Evolutionary conservation across 2,113 vertebrate species (phyloP), one percentile per base, ranked within the genome.

Genomic region (Neolamprologus ventralis): DNA sequence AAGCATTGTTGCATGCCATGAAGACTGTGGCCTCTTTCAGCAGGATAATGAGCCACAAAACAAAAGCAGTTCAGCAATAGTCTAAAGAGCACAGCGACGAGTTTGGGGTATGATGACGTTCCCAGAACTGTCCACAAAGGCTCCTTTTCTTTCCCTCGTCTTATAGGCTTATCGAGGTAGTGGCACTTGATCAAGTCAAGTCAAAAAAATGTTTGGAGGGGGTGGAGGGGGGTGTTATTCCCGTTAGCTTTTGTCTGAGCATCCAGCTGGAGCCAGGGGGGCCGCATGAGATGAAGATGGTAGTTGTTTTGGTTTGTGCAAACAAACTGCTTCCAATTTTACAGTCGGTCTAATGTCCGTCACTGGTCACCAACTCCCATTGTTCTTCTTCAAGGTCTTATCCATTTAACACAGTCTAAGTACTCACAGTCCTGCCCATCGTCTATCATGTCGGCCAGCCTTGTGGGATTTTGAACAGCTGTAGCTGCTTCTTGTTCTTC

Each of bases 181-280:
- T 4, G 9, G 5, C 26, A 33, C 9, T 33, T 33, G 16, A 53
- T 10, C 49, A 53, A 0, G 9, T n/a, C 49, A 53, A 53, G 19
- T 6, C 49, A 53, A 53, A 47, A 40, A 47, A n/a, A 10, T n/a
- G 19, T n/a, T 53, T 53, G 49, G 3, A 10, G 49, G 3, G 49
- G 19, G 19, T 9, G 49, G 47, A 17, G 47, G 47, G 47, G 1
- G 45, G 47, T 51, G 49, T n/a, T 53, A 53, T 53, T 53, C 49
- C 9, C 2, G 1, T n/a, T 9, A 53, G 51, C 19, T 53, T 21
- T 21, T 53, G 51, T 10, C 51, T 53, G 51, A 4, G 19, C 49
- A n/a, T 10, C 49, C 49, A 53, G 51, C 19, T 4, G 49, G 19
- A 0, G 5, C 19, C 49, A 53, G 49, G 0, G 2, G 49, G 5